Conservation (phyloP, 2,113 vertebrate species). For the Nothoprocta perdicaria region DNA sequence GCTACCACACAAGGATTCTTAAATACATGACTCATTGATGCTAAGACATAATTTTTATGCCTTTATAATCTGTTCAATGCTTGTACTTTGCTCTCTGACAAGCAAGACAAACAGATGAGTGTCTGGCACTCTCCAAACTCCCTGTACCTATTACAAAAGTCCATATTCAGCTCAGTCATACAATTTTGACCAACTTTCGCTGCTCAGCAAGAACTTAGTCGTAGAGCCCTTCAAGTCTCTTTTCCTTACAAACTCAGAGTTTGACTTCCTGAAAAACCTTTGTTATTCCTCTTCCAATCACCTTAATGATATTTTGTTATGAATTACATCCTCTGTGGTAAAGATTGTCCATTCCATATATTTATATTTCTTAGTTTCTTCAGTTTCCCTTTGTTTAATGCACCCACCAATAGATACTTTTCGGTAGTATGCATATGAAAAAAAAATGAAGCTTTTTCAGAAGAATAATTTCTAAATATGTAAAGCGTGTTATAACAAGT, state of each 20-base stretch:
- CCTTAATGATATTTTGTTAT: not conserved
- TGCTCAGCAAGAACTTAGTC: not conserved
- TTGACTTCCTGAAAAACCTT: not conserved
- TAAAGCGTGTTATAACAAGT: not conserved
- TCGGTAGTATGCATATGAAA: not conserved
- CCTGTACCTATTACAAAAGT: not conserved
- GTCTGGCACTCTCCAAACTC: accelerated
- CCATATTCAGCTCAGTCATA: not conserved
- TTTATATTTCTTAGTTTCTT: not conserved
- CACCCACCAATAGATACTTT: not conserved
- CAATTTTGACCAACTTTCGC: not conserved
- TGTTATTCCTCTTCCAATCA: not conserved
- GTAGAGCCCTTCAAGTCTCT: not conserved
- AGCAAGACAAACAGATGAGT: not conserved
- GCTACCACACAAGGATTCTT: not conserved
- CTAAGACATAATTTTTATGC: not conserved
- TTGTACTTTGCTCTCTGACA: not conserved
- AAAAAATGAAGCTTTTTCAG: not conserved
- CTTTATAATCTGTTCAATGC: not conserved
- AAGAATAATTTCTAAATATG: not conserved
- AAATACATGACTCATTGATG: not conserved
- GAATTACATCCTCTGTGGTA: not conserved
- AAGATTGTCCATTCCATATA: not conserved
- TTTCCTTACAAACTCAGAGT: not conserved
- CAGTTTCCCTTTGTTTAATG: not conserved